Evolutionary conservation across 64 coral and sea anemone species (phyloP).

Genomic region (Dendronephthya gigantea): DNA sequence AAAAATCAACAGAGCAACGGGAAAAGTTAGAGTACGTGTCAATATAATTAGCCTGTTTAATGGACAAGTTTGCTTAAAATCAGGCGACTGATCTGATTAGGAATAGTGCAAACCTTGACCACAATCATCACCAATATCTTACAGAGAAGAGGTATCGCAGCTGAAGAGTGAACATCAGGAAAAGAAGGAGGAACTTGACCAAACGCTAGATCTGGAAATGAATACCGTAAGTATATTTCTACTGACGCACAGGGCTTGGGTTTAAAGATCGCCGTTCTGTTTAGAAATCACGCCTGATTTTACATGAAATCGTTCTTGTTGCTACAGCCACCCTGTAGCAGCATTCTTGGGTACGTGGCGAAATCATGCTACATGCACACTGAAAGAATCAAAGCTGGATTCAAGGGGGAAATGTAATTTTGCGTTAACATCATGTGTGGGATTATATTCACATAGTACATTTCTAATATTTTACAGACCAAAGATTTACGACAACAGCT

Average conservation of each 20-base stretch:
- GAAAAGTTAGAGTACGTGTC: slow-evolving; percentile 1
- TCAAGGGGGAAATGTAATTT: neutral
- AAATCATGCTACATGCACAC: neutral
- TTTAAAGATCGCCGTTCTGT: neutral
- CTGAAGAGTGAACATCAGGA: neutral
- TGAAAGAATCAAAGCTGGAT: slow-evolving; percentile 5
- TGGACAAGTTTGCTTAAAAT: no score
- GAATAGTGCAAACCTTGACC: neutral
- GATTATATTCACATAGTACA: neutral
- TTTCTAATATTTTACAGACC: neutral
- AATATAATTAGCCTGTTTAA: neutral
- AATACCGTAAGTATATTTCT: neutral
- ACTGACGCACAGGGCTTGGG: neutral
- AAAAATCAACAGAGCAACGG: neutral
- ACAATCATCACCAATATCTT: neutral
- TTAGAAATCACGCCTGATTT: no score
- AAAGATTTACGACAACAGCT: slow-evolving; percentile 16
- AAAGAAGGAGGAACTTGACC: neutral
- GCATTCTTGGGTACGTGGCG: no score
- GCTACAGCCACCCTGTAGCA: no score
- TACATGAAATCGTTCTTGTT: no score
- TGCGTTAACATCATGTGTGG: neutral
- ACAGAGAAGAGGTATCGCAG: neutral
- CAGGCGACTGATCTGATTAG: no score
- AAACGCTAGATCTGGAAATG: neutral